These are phyloP conservation scores for Spinibarbus caldwelli DNA, from an alignment of 2,797 vertebrate genomes.

Conservation along the genomic window DNA sequence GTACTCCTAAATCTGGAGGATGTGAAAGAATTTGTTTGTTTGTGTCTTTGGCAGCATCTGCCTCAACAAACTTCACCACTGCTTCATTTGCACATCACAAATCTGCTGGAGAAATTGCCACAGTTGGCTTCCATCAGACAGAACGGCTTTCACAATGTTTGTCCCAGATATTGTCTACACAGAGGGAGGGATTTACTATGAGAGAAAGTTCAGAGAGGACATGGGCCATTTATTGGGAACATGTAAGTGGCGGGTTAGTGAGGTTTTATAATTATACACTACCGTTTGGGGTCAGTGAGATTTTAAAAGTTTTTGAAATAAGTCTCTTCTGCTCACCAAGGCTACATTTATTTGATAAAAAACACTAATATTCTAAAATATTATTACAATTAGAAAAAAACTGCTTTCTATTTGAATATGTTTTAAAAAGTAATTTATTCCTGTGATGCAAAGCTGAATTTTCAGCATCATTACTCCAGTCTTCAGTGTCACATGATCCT, in stretches of 20 bases:
- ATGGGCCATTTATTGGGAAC: background rate
- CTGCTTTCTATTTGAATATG: too few relatives aligned
- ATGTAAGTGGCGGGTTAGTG: background rate
- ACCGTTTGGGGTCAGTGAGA: background rate
- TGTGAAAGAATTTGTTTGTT: constrained; percentile 8
- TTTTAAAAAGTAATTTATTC: too few relatives aligned
- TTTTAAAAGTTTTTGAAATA: background rate
- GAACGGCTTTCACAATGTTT: constrained; percentile 3
- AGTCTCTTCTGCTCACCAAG: background rate
- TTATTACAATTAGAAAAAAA: too few relatives aligned
- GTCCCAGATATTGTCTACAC: constrained; percentile 13
- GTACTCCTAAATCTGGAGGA: constrained; percentile 4
- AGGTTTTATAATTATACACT: background rate
- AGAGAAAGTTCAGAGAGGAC: constrained; percentile 10
- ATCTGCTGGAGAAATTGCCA: constrained; percentile 17
- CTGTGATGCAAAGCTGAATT: too few relatives aligned
- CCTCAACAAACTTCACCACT: constrained; percentile 25
- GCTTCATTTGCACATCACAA: constrained; percentile 22
- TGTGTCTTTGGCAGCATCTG: constrained; percentile 1
- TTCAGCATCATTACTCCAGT: too few relatives aligned
- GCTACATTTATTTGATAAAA: too few relatives aligned
- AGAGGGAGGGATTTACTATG: background rate
- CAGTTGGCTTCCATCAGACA: constrained; percentile 7
- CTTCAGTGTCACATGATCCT: too few relatives aligned
- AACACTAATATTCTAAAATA: too few relatives aligned